Base-by-base conservation (phyloP, 2,888 invertebrate genomes). In the Dryobotodes eremita region DNA sequence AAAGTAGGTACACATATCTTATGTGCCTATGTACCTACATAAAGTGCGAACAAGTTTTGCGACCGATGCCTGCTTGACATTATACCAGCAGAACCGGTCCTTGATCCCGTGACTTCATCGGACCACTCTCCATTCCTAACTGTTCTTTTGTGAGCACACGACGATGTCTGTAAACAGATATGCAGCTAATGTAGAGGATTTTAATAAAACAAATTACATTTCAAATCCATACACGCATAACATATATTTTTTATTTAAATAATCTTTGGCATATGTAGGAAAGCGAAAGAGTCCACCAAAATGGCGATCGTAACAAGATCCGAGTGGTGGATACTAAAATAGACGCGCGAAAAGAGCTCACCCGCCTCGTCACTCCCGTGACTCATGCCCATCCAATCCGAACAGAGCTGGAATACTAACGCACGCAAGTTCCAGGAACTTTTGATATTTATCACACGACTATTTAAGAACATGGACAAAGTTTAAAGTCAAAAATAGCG, bases 231-330 rank as follows among this genome's bases (percentile, higher is more conserved):
- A 61, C 20, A 59, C 1, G 6, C 23, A 23, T 79, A 64, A 42
- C 42, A 70, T 72, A 75, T 80, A 80, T 77, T 77, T 74, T 68
- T 66, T 53, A 71, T 77, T 76, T 80, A 69, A 66, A 75, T 26
- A 73, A 69, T 65, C 68, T 81, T 81, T 72, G 68, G 46, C 69
- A 82, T 71, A 66, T 83, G 69, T 79, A 74, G 72, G 61, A 79
- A 85, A 85, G 76, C 83, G 81, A 84, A 87, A 88, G 89, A 88
- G 90, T 89, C 84, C 90, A 93, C 94, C 86, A 92, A 96, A 95
- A 95, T 93, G 94, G 95, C 89, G 91, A 91, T 91, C 92, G 96
- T 96, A 96, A 96, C 92, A 92, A 94, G 95, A 96, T 96, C 92
- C 94, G 94, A 92, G 93, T 85, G 87, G 90, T 88, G 90, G 85